Conservation (phyloP, 2,888 invertebrate genomes). For the Apotomis capreana region DNA sequence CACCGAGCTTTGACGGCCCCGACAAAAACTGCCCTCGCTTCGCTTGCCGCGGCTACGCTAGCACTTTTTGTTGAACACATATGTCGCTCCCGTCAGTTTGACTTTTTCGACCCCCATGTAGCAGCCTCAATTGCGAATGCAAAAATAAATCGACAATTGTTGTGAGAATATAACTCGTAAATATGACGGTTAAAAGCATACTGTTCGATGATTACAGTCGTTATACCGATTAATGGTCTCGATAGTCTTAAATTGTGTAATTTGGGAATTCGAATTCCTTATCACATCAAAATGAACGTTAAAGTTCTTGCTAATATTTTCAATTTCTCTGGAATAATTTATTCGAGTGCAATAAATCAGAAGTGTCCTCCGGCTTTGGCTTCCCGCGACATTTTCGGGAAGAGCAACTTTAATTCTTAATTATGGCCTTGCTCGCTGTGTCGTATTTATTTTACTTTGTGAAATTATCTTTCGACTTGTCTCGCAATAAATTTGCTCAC, state of each 20-base stretch:
- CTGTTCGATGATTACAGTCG: constrained; percentile 28
- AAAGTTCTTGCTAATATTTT: constrained; percentile 65
- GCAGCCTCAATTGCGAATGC: constrained; percentile 48
- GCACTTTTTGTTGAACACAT: constrained; percentile 70
- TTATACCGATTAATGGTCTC: constrained; percentile 24
- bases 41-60: constrained; percentile 70
- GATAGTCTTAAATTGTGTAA: constrained; percentile 44
- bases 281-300: constrained; percentile 57
- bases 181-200: constrained; percentile 31
- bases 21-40: constrained; percentile 76
- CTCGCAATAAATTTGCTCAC: constrained; percentile 65
- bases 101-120: constrained; percentile 67
- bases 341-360: constrained; percentile 70
- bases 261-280: constrained; percentile 55
- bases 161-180: constrained; percentile 18
- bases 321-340: constrained; percentile 69
- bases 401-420: constrained; percentile 77
- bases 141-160: constrained; percentile 27
- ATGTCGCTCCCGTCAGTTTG: constrained; percentile 70
- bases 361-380: constrained; percentile 58
- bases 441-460: constrained; percentile 73
- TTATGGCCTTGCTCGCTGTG: constrained; percentile 68
- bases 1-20: constrained; percentile 74
- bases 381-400: constrained; percentile 69
- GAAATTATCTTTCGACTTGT: constrained; percentile 61